Base-by-base conservation (phyloP, 2,888 invertebrate genomes). In the Stramonita haemastoma region DNA sequence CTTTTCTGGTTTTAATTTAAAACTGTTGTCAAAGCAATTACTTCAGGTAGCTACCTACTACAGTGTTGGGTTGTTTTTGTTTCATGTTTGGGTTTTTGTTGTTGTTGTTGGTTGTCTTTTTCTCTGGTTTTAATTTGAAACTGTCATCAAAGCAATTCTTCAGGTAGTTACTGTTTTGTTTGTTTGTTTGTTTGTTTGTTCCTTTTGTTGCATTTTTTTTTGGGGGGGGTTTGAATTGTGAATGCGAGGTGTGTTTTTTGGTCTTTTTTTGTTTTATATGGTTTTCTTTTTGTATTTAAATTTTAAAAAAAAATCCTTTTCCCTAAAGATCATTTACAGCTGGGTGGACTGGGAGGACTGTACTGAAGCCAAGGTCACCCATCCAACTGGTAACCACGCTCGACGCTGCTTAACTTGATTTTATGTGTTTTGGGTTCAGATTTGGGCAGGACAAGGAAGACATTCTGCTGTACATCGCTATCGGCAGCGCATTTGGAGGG, bases 401-500 rank as follows among this genome's bases (percentile, higher is more conserved):
- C n/a, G n/a, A n/a, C n/a, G n/a, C n/a, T 79, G 22, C 0, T 79
- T 79, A 70, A 17, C 17, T 57, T 57, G 57, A 57, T 46, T n/a
- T 22, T 73, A n/a, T n/a, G 8, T n/a, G 73, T 87, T 32, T 32
- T 70, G 19, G 36, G 15, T 29, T 0, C 77, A 87, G 56, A 83
- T 29, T 26, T 83, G 81, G 81, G 29, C 81, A 83, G 46, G 81
- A 83, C 46, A 46, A 36, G 22, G 46, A 83, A 36, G 26, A 83
- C 22, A 46, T 83, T 15, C 81, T 83, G 13, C 26, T 84, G 46
- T 89, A 57, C 81, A 56, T 89, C 32, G 89, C 86, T 8, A 83
- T 89, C 70, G 91, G 91, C 34, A 73, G 88, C 56, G 91, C 85
- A 5, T 81, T 87, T 70, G 90, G 91, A n/a, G 90, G 90, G 2